These are phyloP conservation scores for Nebria brevicollis DNA, from an alignment of 2,888 invertebrate species.

Conservation along the genomic window DNA sequence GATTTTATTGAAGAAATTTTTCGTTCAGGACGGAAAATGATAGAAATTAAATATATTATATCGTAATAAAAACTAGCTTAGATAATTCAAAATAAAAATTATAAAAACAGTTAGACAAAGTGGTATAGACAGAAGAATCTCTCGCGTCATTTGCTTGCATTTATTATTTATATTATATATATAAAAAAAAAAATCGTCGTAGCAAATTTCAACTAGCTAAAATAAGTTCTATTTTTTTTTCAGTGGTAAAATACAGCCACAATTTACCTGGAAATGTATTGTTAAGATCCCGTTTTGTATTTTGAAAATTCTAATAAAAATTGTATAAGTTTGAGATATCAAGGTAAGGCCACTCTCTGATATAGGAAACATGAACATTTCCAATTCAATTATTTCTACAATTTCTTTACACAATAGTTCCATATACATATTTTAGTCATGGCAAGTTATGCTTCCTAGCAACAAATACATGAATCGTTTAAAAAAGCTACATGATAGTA, in stretches of 20 bases:
- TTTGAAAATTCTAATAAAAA: constrained; percentile 22
- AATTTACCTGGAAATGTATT: constrained; percentile 43
- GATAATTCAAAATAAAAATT: constrained; percentile 1
- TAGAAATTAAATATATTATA: constrained; percentile 18
- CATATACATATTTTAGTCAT: constrained; percentile 36
- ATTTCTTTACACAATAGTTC: constrained; percentile 22
- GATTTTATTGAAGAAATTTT: constrained; percentile 36
- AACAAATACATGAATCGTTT: background rate
- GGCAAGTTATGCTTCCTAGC: constrained; percentile 31
- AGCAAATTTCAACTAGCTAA: constrained; percentile 8
- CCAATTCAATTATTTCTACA: constrained; percentile 42
- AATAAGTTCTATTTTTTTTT: constrained; percentile 7
- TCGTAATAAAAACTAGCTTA: constrained; percentile 13
- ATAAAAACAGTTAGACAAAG: constrained; percentile 7
- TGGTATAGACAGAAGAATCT: constrained; percentile 13
- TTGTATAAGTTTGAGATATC: constrained; percentile 42
- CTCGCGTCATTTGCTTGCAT: constrained; percentile 10
- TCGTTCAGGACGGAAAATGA: constrained; percentile 24
- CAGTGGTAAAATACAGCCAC: constrained; percentile 33
- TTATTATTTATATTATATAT: constrained; percentile 14
- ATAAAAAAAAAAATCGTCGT: constrained; percentile 20
- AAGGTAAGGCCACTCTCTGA: constrained; percentile 46
- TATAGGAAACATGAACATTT: constrained; percentile 42
- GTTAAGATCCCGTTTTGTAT: constrained; percentile 17
- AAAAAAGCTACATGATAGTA: constrained; percentile 4